Evolutionary conservation across 2,888 invertebrate genomes (phyloP).

Genomic region (Lasioglossum oenotherae): DNA sequence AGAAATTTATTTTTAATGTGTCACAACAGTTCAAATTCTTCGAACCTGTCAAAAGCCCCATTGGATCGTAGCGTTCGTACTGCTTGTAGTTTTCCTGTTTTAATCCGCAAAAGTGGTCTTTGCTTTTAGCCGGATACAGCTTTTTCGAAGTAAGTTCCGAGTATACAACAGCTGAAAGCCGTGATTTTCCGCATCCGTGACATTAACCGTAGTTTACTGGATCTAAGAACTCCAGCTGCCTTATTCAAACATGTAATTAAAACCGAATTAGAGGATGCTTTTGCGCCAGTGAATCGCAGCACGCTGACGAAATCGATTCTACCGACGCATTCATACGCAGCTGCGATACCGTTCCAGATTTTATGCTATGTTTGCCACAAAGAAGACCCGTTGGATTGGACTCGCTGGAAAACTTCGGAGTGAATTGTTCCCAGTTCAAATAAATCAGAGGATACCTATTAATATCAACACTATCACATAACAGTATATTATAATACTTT

Average conservation of each 20-base stretch:
- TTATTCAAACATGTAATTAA: constrained; percentile 65
- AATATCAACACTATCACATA: no score
- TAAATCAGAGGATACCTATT: not conserved
- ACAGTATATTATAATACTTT: no score
- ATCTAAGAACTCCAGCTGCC: constrained; percentile 48
- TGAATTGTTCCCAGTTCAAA: not conserved
- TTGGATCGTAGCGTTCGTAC: not conserved
- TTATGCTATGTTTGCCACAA: constrained; percentile 17
- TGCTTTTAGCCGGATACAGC: not conserved
- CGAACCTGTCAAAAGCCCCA: not conserved
- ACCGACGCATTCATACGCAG: constrained; percentile 32
- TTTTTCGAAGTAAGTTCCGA: constrained; percentile 17
- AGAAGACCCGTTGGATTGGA: not conserved
- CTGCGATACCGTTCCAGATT: constrained; percentile 48
- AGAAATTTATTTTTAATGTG: not conserved
- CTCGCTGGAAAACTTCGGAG: not conserved
- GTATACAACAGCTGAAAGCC: constrained; percentile 39
- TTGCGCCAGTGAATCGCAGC: constrained; percentile 2
- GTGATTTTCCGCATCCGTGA: constrained; percentile 23
- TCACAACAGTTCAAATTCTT: not conserved
- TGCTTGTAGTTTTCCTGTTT: not conserved
- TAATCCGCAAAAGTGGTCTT: not conserved
- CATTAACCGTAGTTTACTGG: constrained; percentile 47
- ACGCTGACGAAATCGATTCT: constrained; percentile 35
- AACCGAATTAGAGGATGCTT: constrained; percentile 35